Evolutionary conservation across 2,797 vertebrate species (phyloP).

Genomic region (Pagetopsis macropterus): DNA sequence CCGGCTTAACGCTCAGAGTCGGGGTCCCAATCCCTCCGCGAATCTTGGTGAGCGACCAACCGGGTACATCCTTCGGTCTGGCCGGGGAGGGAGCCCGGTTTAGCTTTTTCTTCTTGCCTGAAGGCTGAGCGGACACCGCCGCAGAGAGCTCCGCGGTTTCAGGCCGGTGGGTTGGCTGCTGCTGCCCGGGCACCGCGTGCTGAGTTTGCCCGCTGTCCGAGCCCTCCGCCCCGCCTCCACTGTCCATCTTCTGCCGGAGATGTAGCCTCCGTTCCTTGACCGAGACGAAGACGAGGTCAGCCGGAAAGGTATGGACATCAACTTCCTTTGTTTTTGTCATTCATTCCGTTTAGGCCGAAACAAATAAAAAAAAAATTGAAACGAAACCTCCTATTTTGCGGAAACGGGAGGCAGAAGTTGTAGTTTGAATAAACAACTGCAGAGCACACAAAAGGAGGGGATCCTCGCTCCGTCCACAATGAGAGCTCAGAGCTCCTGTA

Average conservation of each 20-base stretch:
- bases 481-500: constrained; percentile 10
- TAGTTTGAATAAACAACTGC: constrained; percentile 52
- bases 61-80: constrained; percentile 92
- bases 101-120: constrained; percentile 89
- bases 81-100: constrained; percentile 94
- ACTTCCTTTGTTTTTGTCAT: constrained; percentile 89
- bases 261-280: constrained; percentile 84
- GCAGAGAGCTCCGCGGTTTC: constrained; percentile 54
- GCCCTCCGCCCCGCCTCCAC: constrained; percentile 79
- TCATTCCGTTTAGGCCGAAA: constrained; percentile 80
- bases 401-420: constrained; percentile 67
- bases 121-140: constrained; percentile 54
- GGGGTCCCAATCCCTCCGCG: constrained; percentile 84
- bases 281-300: constrained; percentile 82
- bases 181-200: constrained; percentile 60
- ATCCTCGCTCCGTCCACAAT: constrained; percentile 34
- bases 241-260: constrained; percentile 86
- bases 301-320: constrained; percentile 81
- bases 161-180: constrained; percentile 41
- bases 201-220: constrained; percentile 71
- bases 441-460: constrained; percentile 69
- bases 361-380: constrained; percentile 59
- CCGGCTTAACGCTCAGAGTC: constrained; percentile 81
- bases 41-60: constrained; percentile 92
- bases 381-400: constrained; percentile 37